Base-by-base conservation (phyloP, 2,797 vertebrate genomes). In the Hapalemur alaotrensis region DNA sequence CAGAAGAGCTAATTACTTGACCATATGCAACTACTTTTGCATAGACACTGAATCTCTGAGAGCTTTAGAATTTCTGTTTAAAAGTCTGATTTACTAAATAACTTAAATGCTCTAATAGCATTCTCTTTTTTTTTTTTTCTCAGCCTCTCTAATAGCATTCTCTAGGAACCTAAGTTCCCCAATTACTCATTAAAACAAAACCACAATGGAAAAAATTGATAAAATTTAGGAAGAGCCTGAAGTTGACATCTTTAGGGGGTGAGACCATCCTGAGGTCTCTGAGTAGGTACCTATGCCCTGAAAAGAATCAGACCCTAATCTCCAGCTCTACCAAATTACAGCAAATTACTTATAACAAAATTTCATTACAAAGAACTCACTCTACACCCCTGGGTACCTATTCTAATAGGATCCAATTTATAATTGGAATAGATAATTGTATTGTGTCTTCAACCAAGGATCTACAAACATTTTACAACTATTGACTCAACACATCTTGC, bases 31-130 rank as follows among this genome's bases (percentile, higher is more conserved):
- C 25, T 65, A 67, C 41, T 94, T 81, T 82, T 86, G 38, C 38
- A 86, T 30, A 80, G 57, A 83, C 15, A 72, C 7, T 48, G 61
- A 80, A 87, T 95, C 48, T 92, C 63, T 52, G n/a, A 59, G 35
- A 69, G 54, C 6, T 83, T 95, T 15, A 73, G 41, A 88, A 82
- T 73, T 85, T 93, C 43, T 83, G 7, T 79, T 75, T 70, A 76
- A 91, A 96, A 89, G 14, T 15, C 35, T 61, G 38, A n/a, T 50
- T 91, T 85, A 93, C 32, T 79, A 89, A 93, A 93, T 54, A 75
- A 41, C 76, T 86, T 86, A 83, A 96, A 87, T 93, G 48, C 30
- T 95, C 32, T 22, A 81, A 81, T 59, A 84, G 46, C 38, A 92
- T 59, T 41, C 57, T 83, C 41, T 89, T 38, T 38, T 38, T 38